Conservation (phyloP, 2,888 invertebrate species). For the Thymelicus sylvestris region DNA sequence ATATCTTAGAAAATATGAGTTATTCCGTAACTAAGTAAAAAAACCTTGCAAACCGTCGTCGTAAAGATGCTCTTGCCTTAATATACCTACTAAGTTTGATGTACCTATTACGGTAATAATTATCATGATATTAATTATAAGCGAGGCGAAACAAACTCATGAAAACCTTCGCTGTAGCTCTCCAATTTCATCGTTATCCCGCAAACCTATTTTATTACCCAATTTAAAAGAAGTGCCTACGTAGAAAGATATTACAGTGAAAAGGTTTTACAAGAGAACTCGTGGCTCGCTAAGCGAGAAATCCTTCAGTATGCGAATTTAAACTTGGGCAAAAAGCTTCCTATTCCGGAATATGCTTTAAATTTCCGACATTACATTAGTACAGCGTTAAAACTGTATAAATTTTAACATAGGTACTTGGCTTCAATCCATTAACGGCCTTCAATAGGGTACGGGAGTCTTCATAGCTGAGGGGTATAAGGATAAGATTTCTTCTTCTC, state of each 20-base stretch:
- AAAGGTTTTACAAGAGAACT: conserved; percentile 6
- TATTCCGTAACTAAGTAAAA: too few relatives aligned
- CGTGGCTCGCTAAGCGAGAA: conserved; percentile 1
- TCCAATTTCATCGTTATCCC: not conserved
- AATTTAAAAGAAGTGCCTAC: conserved; percentile 5
- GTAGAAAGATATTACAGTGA: conserved; percentile 2
- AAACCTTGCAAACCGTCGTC: too few relatives aligned
- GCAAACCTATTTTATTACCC: conserved; percentile 11
- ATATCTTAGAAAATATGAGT: too few relatives aligned
- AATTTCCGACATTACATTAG: not conserved
- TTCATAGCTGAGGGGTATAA: too few relatives aligned
- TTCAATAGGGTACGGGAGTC: too few relatives aligned
- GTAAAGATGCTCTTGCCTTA: too few relatives aligned
- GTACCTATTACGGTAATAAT: not conserved
- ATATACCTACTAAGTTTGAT: too few relatives aligned
- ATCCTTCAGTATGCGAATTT: conserved; percentile 6
- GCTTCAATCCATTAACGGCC: too few relatives aligned
- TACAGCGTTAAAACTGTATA: not conserved
- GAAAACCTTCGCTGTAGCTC: not conserved
- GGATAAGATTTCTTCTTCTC: too few relatives aligned
- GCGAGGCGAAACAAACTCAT: not conserved
- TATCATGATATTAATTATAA: not conserved
- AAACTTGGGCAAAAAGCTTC: not conserved
- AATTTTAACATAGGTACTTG: not conserved
- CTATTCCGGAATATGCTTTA: not conserved